Percentiles rank a stretch among this genome's conserved stretches.
These are phyloP conservation scores for Tragelaphus buxtoni DNA, from an alignment of 2,113 vertebrate genomes.

Conservation along the genomic window DNA sequence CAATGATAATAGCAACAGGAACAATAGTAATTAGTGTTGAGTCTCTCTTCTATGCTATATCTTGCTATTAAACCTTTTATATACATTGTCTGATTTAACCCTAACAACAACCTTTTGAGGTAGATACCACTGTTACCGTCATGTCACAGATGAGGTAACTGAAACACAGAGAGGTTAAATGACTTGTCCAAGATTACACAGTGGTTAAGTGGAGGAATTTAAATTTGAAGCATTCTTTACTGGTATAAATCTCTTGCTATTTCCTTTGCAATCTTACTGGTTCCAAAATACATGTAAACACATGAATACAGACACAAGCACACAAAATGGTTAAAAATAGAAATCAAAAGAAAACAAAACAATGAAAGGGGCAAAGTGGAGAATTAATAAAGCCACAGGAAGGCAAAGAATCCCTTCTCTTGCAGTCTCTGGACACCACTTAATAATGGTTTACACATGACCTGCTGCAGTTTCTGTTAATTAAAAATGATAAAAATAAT, in stretches of 20 bases:
- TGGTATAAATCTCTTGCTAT: neutral
- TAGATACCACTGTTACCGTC: neutral
- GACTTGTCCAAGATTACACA: neutral
- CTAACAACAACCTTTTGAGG: neutral
- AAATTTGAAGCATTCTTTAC: neutral
- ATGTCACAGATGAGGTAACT: neutral
- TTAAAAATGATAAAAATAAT: slow-evolving; percentile 59
- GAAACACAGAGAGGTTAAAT: neutral
- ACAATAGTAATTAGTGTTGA: neutral
- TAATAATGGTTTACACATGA: slow-evolving; percentile 38
- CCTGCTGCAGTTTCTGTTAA: neutral
- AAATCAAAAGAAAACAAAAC: slow-evolving; percentile 9
- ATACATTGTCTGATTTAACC: neutral
- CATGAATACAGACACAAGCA: neutral
- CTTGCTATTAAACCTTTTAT: neutral
- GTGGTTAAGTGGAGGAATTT: neutral
- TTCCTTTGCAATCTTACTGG: neutral
- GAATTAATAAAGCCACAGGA: slow-evolving; percentile 28
- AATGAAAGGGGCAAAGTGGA: neutral
- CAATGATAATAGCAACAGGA: neutral
- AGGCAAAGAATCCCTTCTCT: slow-evolving; percentile 13
- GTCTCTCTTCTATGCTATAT: neutral
- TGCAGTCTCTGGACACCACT: slow-evolving; percentile 10
- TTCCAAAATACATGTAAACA: neutral
- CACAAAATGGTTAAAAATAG: slow-evolving; percentile 16